Evolutionary conservation across 2,797 vertebrate genomes (phyloP).

Genomic region (Sebastes steindachneri): DNA sequence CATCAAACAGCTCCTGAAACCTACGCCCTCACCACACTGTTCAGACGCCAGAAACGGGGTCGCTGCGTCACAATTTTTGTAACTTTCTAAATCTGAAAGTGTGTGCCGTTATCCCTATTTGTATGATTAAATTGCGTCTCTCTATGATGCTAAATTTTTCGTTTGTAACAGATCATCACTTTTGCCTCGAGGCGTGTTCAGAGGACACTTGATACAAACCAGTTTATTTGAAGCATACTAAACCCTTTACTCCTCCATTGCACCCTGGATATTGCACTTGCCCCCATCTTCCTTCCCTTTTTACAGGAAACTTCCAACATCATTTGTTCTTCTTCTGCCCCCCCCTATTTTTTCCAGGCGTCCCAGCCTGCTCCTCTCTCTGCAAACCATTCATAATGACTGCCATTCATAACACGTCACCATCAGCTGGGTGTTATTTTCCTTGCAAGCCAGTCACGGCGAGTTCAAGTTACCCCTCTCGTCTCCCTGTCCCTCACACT

Average conservation of each 20-base stretch:
- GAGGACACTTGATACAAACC: neutral
- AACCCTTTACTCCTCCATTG: neutral
- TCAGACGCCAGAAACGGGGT: neutral
- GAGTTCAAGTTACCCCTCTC: slow-evolving; percentile 75
- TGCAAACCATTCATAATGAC: slow-evolving; percentile 55
- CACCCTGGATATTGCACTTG: neutral
- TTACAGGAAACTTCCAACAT: slow-evolving; percentile 1
- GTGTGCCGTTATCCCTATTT: neutral
- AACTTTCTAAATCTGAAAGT: neutral
- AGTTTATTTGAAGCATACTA: neutral
- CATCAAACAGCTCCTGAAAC: neutral
- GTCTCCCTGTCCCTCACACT: slow-evolving; percentile 60
- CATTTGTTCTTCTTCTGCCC: slow-evolving; percentile 17
- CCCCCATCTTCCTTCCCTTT: neutral
- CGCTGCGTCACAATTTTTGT: neutral
- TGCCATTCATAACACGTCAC: slow-evolving; percentile 71
- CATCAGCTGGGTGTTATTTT: slow-evolving; percentile 69
- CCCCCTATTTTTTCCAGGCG: slow-evolving; percentile 20
- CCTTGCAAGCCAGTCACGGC: slow-evolving; percentile 51
- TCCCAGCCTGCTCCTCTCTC: slow-evolving; percentile 25
- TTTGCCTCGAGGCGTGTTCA: neutral
- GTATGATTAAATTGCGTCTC: neutral
- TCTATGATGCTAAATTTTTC: neutral
- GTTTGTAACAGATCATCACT: neutral
- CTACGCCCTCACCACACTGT: neutral